These are phyloP conservation scores for Endomychus coccineus DNA, from an alignment of 2,888 invertebrate genomes.

Conservation along the genomic window DNA sequence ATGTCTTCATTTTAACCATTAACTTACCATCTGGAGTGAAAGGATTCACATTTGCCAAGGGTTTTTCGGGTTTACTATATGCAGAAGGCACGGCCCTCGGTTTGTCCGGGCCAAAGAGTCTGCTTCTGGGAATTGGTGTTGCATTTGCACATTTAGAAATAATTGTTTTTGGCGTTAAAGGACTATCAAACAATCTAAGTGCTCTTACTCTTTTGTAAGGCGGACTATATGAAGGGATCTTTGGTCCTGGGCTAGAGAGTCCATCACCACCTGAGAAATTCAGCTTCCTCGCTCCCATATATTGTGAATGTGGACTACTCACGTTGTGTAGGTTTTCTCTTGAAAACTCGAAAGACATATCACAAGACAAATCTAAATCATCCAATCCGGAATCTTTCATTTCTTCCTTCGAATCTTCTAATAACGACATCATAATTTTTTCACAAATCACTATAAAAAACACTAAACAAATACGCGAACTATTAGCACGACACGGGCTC, in stretches of 20 bases:
- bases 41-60: constrained; percentile 74
- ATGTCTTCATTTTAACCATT: no score
- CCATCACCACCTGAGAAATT: constrained; percentile 46
- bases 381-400: constrained; percentile 23
- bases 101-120: constrained; percentile 49
- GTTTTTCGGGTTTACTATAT: constrained; percentile 45
- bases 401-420: constrained; percentile 13
- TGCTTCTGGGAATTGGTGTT: constrained; percentile 44
- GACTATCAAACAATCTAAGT: constrained; percentile 71
- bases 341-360: constrained; percentile 58
- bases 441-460: no score
- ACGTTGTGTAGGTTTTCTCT: constrained; percentile 42
- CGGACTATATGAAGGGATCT: constrained; percentile 46
- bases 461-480: no score
- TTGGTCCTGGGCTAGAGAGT: constrained; percentile 31
- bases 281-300: constrained; percentile 53
- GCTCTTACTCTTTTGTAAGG: constrained; percentile 55
- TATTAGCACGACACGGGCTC: no score
- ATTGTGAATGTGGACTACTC: constrained; percentile 44
- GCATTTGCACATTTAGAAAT: constrained; percentile 58
- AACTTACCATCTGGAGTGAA: constrained; percentile 69
- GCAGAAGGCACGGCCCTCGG: constrained; percentile 41
- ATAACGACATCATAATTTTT: no score
- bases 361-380: constrained; percentile 47
- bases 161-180: constrained; percentile 78